These are phyloP conservation scores for Capreolus pygargus DNA, from an alignment of 2,113 vertebrate genomes.

Conservation along the genomic window DNA sequence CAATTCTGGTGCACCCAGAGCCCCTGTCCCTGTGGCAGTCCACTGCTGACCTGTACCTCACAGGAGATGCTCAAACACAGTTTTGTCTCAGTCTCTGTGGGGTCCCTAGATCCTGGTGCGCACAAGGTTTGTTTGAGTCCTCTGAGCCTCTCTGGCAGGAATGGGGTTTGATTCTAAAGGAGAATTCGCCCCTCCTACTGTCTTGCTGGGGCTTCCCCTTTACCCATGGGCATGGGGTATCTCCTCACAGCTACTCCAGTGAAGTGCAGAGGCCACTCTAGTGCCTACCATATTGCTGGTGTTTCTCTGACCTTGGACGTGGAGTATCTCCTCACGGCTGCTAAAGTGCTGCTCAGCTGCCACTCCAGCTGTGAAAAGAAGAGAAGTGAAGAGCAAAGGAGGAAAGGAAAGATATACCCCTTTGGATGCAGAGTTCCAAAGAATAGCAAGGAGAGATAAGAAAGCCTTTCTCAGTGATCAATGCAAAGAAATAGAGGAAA, in stretches of 20 bases:
- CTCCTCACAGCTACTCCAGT: background rate
- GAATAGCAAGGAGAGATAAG: background rate
- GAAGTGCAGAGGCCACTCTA: background rate
- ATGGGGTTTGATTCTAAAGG: background rate
- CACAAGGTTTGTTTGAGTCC: background rate
- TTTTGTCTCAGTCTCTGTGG: background rate
- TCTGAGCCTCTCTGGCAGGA: background rate
- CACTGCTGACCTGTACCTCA: background rate
- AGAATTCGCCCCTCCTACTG: background rate
- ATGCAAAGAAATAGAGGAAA: background rate
- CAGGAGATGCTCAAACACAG: background rate
- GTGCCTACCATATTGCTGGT: background rate
- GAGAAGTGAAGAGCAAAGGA: background rate
- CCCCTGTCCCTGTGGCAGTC: background rate
- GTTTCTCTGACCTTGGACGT: background rate
- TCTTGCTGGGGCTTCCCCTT: background rate
- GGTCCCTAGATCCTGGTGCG: background rate
- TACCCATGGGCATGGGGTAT: background rate
- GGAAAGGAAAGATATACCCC: background rate
- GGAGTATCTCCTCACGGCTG: accelerated
- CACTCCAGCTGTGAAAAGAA: background rate
- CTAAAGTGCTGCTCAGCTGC: accelerated
- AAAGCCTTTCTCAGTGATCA: background rate
- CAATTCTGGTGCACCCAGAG: background rate
- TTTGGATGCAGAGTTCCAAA: background rate